These are phyloP conservation scores for Nycticebus coucang DNA, from an alignment of 2,113 vertebrate genomes.

Conservation along the genomic window DNA sequence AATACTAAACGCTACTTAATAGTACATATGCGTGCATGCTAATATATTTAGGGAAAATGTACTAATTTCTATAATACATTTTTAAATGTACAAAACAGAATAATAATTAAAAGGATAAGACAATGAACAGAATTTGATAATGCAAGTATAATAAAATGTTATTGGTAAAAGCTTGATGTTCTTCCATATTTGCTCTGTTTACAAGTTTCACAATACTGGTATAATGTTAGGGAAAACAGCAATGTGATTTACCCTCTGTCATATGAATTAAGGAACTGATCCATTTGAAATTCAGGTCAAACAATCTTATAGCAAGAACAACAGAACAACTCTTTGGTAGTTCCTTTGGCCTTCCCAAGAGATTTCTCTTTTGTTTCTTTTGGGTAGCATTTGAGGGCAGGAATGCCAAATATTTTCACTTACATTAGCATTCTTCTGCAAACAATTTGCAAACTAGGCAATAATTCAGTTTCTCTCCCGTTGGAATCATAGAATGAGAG, in stretches of 20 bases:
- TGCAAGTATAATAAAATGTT: background rate
- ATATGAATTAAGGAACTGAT: background rate
- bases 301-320: background rate
- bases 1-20: background rate
- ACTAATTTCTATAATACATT: background rate
- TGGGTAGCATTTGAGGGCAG: background rate
- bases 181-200: background rate
- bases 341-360: background rate
- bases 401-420: background rate
- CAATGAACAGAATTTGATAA: background rate
- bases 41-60: background rate
- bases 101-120: background rate
- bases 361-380: background rate
- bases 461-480: constrained; percentile 18
- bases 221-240: background rate
- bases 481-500: background rate
- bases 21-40: background rate
- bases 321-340: background rate
- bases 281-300: background rate
- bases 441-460: constrained; percentile 27
- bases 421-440: background rate
- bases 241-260: background rate
- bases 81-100: background rate
- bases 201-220: background rate
- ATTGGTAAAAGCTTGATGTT: background rate